These are phyloP conservation scores for Nothura maculosa DNA, from an alignment of 2,797 vertebrate genomes.

Conservation along the genomic window DNA sequence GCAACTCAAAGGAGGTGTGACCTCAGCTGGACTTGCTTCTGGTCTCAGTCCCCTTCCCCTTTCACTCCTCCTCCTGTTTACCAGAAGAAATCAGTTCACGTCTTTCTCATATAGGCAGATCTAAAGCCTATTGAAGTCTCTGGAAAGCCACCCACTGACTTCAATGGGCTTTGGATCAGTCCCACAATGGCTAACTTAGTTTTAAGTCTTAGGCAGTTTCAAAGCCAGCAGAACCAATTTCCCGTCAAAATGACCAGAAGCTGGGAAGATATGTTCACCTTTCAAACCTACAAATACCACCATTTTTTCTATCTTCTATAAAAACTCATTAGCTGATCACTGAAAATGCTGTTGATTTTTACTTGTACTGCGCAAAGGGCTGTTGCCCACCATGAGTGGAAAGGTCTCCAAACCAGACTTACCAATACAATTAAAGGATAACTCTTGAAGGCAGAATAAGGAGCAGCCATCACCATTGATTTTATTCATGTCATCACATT, in stretches of 20 bases:
- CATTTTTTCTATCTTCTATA: slow-evolving; percentile 39
- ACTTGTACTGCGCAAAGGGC: background rate
- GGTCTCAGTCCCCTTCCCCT: slow-evolving; percentile 78
- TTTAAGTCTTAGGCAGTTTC: slow-evolving; percentile 61
- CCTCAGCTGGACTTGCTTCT: slow-evolving; percentile 81
- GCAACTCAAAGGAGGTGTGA: slow-evolving; percentile 86
- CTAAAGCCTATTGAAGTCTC: slow-evolving; percentile 65
- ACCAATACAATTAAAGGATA: slow-evolving; percentile 97
- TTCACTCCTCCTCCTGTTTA: slow-evolving; percentile 78
- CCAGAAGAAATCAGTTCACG: slow-evolving; percentile 73
- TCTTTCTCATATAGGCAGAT: slow-evolving; percentile 77
- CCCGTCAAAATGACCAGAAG: slow-evolving; percentile 71
- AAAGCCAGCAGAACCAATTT: slow-evolving; percentile 78
- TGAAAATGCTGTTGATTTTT: slow-evolving; percentile 1
- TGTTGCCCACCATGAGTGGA: background rate
- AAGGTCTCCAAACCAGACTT: slow-evolving; percentile 69
- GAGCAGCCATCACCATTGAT: slow-evolving; percentile 96
- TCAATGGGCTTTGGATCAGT: slow-evolving; percentile 67
- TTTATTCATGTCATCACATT: slow-evolving; percentile 96
- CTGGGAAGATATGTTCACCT: slow-evolving; percentile 73
- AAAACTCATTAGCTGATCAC: slow-evolving; percentile 52
- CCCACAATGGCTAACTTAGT: slow-evolving; percentile 79
- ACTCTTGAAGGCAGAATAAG: slow-evolving; percentile 92
- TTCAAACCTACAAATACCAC: slow-evolving; percentile 74
- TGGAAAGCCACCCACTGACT: slow-evolving; percentile 76